Conservation (phyloP, 2,113 vertebrate genomes). For the Gallinago paraguaiae region DNA sequence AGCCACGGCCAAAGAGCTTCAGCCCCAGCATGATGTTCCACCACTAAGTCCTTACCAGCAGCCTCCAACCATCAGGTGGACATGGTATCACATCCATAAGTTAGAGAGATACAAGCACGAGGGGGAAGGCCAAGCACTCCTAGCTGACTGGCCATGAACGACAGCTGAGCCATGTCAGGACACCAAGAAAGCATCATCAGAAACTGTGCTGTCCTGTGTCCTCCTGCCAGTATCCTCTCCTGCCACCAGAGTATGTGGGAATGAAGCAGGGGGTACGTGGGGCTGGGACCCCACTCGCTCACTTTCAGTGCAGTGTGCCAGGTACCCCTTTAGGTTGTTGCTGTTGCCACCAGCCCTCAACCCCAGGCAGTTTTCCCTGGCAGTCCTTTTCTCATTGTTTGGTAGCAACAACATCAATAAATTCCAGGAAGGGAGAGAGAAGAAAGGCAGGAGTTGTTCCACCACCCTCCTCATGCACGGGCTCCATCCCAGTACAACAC, state of each 20-base stretch:
- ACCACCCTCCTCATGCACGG: accelerated
- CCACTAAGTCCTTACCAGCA: background rate
- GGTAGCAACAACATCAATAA: accelerated
- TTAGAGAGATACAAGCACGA: background rate
- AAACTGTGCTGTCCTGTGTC: background rate
- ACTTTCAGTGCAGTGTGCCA: accelerated
- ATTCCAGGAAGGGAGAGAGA: background rate
- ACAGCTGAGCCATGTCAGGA: background rate
- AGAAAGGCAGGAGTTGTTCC: background rate
- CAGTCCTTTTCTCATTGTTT: background rate
- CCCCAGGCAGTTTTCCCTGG: too few relatives aligned
- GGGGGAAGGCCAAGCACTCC: background rate
- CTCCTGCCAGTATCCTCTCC: background rate
- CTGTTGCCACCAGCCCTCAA: background rate
- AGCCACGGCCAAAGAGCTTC: background rate
- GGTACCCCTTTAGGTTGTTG: background rate
- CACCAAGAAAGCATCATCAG: background rate
- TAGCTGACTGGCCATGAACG: background rate
- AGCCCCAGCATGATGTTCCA: background rate
- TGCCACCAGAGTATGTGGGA: background rate
- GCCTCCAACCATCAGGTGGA: background rate
- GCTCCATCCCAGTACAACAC: background rate
- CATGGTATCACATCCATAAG: accelerated
- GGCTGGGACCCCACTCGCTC: background rate
- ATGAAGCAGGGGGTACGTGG: background rate